These are phyloP conservation scores for Actenoides lindsayi DNA, from an alignment of 2,113 vertebrate species.

Conservation along the genomic window DNA sequence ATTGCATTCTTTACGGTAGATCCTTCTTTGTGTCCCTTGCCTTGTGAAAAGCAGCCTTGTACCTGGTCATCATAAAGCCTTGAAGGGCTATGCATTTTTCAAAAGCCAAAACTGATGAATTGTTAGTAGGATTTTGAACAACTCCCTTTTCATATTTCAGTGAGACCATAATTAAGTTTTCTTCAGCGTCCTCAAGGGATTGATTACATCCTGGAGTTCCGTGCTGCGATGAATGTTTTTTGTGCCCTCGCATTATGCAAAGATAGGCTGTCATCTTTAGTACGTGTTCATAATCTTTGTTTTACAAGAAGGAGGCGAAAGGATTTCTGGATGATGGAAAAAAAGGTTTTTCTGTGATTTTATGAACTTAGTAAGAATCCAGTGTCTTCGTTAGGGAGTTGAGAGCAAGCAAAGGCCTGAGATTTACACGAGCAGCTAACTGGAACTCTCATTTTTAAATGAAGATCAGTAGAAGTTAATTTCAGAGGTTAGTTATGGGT, in stretches of 20 bases:
- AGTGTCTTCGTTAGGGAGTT: not conserved
- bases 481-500: not conserved
- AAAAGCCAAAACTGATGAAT: not conserved
- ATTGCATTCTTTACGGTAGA: not conserved
- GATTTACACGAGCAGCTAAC: not conserved
- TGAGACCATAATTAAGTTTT: not conserved
- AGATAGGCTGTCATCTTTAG: not conserved
- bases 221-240: not conserved
- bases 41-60: not conserved
- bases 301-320: not conserved
- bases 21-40: not conserved
- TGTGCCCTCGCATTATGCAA: not conserved
- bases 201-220: not conserved
- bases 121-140: not conserved
- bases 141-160: not conserved
- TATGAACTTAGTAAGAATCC: not conserved
- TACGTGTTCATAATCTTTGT: not conserved
- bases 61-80: not conserved
- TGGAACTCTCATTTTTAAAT: not conserved
- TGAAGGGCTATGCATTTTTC: not conserved
- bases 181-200: not conserved
- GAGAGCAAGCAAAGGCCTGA: not conserved
- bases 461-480: not conserved
- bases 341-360: not conserved
- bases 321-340: not conserved